Evolutionary conservation across 2,797 vertebrate genomes (phyloP), one percentile per base, ranked within the genome.

Genomic region (Jordanella pulchra): DNA sequence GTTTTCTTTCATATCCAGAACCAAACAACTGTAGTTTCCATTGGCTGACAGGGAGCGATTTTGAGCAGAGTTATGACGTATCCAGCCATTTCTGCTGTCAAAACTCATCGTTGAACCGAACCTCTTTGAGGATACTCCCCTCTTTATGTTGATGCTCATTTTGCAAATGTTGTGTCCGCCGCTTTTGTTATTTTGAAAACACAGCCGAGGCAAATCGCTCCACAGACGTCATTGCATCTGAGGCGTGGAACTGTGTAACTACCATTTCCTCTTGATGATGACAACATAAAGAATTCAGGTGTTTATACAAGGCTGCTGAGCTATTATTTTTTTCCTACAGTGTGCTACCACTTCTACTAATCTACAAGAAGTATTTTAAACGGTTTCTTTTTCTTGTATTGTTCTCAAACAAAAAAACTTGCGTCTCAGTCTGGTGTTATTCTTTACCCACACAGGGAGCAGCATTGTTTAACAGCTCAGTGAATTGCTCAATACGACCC

Each of bases 61-160:
- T n/a, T n/a, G n/a, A n/a, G n/a, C n/a, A n/a, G n/a, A n/a, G 64
- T 69, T 30, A 50, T 11, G 9, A 27, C 50, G 60, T 30, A 63
- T 69, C 67, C 44, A 42, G n/a, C 64, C 23, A 55, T 69, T 47
- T 50, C 47, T 63, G 61, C 35, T 70, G 72, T 78, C 35, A 56
- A 23, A 77, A 47, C 51, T 23, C 30, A 51, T 80, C 32, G 10
- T 14, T 28, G 7, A 7, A 12, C 6, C 35, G 61, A 60, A 17
- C 12, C 67, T 32, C 65, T 71, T 73, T 78, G 63, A 80, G 64
- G 45, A 75, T n/a, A 32, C 44, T 70, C 44, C 18, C n/a, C 28
- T 13, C 42, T 15, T 67, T 25, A 66, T 70, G 58, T 51, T 45
- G 58, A 53, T 69, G n/a, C 42, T 70, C 42, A 7, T 50, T 25